phyloP scores from a whole-genome alignment of 1,140 invertebrate genomes.

The Drosophila sechellia region DNA sequence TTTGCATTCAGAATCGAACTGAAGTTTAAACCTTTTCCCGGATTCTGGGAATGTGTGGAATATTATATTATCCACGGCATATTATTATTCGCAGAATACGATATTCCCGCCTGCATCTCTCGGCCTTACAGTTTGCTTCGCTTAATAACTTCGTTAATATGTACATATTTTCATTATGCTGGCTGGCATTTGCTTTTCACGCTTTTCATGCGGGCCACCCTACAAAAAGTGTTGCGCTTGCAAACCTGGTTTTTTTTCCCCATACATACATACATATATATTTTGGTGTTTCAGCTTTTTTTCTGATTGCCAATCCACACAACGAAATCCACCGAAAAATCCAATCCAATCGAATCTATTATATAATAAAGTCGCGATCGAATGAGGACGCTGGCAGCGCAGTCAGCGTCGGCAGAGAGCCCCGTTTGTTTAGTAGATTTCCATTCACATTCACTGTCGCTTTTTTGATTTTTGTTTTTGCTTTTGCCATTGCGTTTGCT shows the following conservation, averaged over 20 bases:
- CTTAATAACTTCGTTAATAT: slow-evolving; percentile 45
- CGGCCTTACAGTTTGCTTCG: slow-evolving; percentile 14
- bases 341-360: slow-evolving; percentile 81
- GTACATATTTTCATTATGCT: slow-evolving; percentile 30
- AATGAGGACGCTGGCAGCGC: slow-evolving; percentile 28
- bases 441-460: slow-evolving; percentile 81
- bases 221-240: slow-evolving; percentile 35
- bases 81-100: slow-evolving; percentile 1
- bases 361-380: slow-evolving; percentile 72
- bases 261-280: background rate
- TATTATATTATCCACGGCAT: background rate
- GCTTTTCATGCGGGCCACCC: slow-evolving; percentile 47
- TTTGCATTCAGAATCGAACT: slow-evolving; percentile 26
- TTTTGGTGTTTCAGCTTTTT: slow-evolving; percentile 4
- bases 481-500: slow-evolving; percentile 4
- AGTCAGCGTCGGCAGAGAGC: slow-evolving; percentile 17
- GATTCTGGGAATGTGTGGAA: slow-evolving; percentile 14
- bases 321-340: slow-evolving; percentile 49
- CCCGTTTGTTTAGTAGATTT: slow-evolving; percentile 76
- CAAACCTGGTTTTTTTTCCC: slow-evolving; percentile 36
- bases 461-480: slow-evolving; percentile 41
- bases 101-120: background rate
- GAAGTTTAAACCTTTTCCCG: slow-evolving; percentile 6
- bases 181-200: slow-evolving; percentile 22
- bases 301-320: slow-evolving; percentile 52